Conservation (phyloP, 2,797 vertebrate species). For the Linurgus olivaceus region DNA sequence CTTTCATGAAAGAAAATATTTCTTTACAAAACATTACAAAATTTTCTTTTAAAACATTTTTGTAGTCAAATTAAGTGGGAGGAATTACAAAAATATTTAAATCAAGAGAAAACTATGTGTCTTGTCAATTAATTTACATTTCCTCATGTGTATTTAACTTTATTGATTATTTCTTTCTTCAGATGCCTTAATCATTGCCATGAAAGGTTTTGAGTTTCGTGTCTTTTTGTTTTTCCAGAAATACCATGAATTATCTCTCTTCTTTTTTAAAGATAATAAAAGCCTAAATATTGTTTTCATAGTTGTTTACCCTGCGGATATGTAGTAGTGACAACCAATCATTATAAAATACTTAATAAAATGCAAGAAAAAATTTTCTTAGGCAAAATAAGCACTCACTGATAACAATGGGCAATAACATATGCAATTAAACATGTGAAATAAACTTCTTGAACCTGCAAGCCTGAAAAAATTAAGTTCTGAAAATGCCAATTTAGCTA, state of each 20-base stretch:
- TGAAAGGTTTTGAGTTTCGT: not conserved
- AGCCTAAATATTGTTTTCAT: not conserved
- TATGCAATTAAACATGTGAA: slow-evolving; percentile 51
- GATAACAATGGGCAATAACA: not conserved
- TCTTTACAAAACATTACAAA: not conserved
- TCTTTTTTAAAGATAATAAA: not conserved
- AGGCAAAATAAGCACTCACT: not conserved
- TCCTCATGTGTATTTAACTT: not conserved
- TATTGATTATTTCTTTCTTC: not conserved
- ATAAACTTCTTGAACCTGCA: slow-evolving; percentile 40
- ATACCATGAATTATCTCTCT: not conserved
- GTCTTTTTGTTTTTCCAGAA: not conserved
- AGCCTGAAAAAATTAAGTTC: slow-evolving; percentile 20
- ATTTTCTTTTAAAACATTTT: not conserved
- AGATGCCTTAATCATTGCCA: not conserved
- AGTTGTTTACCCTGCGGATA: not conserved
- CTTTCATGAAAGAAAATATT: not conserved
- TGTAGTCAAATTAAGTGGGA: not conserved
- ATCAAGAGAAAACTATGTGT: not conserved
- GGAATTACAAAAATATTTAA: not conserved
- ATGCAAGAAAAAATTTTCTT: not conserved
- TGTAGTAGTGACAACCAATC: not conserved
- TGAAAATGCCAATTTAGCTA: slow-evolving; percentile 49
- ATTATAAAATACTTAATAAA: not conserved
- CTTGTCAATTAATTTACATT: not conserved